These are phyloP conservation scores for Dasyprocta punctata DNA, from an alignment of 2,113 vertebrate genomes.

Conservation along the genomic window DNA sequence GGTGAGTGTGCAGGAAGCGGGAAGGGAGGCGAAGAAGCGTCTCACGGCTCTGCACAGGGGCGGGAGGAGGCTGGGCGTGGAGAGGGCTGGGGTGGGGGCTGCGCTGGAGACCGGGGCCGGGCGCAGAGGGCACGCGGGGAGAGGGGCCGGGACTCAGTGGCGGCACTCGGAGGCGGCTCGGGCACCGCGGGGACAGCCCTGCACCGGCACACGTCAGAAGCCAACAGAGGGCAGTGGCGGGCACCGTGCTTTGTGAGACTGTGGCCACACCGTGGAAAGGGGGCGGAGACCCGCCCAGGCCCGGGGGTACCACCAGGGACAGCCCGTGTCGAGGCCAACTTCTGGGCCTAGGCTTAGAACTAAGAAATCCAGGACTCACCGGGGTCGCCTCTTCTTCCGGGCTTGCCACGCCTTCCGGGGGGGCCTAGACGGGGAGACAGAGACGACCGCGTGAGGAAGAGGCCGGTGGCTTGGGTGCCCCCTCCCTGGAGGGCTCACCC, in stretches of 20 bases:
- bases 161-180: background rate
- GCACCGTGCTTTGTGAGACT: background rate
- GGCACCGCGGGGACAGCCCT: background rate
- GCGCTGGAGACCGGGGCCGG: background rate
- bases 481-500: background rate
- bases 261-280: background rate
- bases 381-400: conserved; percentile 93
- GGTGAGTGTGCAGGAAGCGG: background rate
- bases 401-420: conserved; percentile 94
- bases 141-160: background rate
- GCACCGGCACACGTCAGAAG: background rate
- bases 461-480: background rate
- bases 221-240: too few species aligned
- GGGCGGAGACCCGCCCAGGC: background rate
- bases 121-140: background rate
- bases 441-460: background rate
- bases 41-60: background rate
- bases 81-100: background rate
- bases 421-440: conserved; percentile 89
- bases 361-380: conserved; percentile 90
- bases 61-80: background rate
- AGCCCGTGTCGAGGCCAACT: too few species aligned
- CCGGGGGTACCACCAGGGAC: too few species aligned
- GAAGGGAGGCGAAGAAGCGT: background rate
- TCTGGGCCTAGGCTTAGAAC: too few species aligned